These are phyloP conservation scores for Oscheius sp. DNA, from an alignment of 2,888 invertebrate genomes.

Conservation along the genomic window DNA sequence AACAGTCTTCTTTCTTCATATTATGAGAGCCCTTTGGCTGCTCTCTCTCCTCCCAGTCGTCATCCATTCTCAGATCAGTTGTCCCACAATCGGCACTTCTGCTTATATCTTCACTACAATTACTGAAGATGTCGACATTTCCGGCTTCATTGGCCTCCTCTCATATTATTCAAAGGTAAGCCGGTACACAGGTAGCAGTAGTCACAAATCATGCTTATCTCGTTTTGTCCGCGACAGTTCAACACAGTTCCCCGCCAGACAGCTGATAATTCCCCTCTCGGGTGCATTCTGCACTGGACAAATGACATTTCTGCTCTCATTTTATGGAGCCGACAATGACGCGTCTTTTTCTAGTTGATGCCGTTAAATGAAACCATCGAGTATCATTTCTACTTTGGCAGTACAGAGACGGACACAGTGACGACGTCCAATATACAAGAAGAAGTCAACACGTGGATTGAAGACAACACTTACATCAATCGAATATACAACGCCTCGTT, in stretches of 20 bases:
- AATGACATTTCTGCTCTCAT: no score
- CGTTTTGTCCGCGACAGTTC: slow-evolving; percentile 27
- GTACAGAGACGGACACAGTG: background rate
- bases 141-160: slow-evolving; percentile 41
- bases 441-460: slow-evolving; percentile 28
- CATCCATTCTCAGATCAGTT: slow-evolving; percentile 27
- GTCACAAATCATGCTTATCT: slow-evolving; percentile 19
- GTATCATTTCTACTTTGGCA: slow-evolving; percentile 32
- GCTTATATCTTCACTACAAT: slow-evolving; percentile 53
- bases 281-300: background rate
- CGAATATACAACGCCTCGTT: slow-evolving; percentile 21
- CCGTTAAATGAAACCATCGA: slow-evolving; percentile 31
- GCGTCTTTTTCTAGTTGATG: slow-evolving; percentile 32
- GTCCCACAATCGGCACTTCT: slow-evolving; percentile 53
- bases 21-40: slow-evolving; percentile 15
- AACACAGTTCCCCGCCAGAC: slow-evolving; percentile 22
- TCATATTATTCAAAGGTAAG: slow-evolving; percentile 43
- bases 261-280: slow-evolving; percentile 15
- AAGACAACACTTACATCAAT: slow-evolving; percentile 22
- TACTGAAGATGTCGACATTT: slow-evolving; percentile 31
- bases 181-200: background rate
- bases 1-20: background rate
- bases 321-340: no score
- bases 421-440: slow-evolving; percentile 27
- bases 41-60: background rate